These are phyloP conservation scores for Poecilia velifera DNA, from an alignment of 2,797 vertebrate genomes.

Conservation along the genomic window DNA sequence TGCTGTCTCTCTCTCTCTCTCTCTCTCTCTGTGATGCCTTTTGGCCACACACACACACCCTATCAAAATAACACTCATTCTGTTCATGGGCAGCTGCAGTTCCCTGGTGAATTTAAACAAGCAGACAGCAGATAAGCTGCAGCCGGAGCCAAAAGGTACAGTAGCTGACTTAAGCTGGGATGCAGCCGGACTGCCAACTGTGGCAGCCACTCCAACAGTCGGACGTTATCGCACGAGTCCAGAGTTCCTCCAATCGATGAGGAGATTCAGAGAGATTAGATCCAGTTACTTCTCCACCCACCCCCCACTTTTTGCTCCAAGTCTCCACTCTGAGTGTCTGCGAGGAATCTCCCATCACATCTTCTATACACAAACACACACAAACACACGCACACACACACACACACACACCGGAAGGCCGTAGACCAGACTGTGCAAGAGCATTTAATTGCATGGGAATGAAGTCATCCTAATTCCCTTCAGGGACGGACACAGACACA, in stretches of 20 bases:
- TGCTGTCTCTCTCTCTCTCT: background rate
- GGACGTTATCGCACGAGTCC: slow-evolving; percentile 47
- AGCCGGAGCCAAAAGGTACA: slow-evolving; percentile 34
- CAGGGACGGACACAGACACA: slow-evolving; percentile 33
- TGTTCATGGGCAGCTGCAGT: slow-evolving; percentile 24
- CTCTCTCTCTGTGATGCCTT: background rate
- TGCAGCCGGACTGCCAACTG: slow-evolving; percentile 31
- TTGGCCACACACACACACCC: background rate
- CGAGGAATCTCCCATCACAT: slow-evolving; percentile 35
- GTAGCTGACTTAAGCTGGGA: slow-evolving; percentile 40
- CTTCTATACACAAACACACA: slow-evolving; percentile 12
- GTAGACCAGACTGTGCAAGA: slow-evolving; percentile 40
- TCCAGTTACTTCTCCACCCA: slow-evolving; percentile 41
- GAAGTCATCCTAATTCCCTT: slow-evolving; percentile 66
- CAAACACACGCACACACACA: background rate
- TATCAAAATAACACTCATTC: slow-evolving; percentile 7
- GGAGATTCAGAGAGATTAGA: slow-evolving; percentile 64
- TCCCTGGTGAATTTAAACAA: slow-evolving; percentile 22
- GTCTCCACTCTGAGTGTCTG: slow-evolving; percentile 29
- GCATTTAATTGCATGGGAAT: slow-evolving; percentile 67
- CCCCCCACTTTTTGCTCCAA: slow-evolving; percentile 33
- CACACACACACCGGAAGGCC: background rate
- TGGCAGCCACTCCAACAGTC: slow-evolving; percentile 50
- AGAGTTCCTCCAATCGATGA: slow-evolving; percentile 58
- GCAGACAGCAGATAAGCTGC: slow-evolving; percentile 26